These are phyloP conservation scores for Dicerorhinus sumatrensis DNA, from an alignment of 2,113 vertebrate genomes.

Conservation along the genomic window DNA sequence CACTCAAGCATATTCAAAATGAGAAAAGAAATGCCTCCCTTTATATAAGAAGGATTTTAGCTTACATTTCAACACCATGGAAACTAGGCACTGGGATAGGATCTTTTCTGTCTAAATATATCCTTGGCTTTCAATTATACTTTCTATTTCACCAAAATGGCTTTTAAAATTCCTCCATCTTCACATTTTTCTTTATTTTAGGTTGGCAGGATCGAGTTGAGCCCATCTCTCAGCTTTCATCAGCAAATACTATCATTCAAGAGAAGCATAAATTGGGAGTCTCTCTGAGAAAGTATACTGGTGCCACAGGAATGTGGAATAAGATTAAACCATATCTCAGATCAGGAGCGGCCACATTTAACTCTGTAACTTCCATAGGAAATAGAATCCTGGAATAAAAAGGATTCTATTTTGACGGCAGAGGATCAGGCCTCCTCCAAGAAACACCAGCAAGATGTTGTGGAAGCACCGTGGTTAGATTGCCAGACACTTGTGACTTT, in stretches of 20 bases:
- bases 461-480: neutral
- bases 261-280: conserved; percentile 47
- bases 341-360: conserved; percentile 46
- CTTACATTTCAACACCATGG: conserved; percentile 84
- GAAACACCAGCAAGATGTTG: neutral
- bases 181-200: conserved; percentile 63
- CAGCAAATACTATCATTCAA: conserved; percentile 63
- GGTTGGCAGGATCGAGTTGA: conserved; percentile 61
- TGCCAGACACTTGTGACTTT: neutral
- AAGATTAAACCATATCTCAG: conserved; percentile 54
- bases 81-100: conserved; percentile 80
- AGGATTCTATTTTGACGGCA: neutral
- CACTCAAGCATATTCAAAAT: conserved; percentile 77
- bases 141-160: conserved; percentile 72
- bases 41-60: conserved; percentile 78
- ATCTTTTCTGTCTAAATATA: conserved; percentile 83
- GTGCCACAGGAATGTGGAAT: neutral
- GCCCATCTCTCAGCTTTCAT: conserved; percentile 68
- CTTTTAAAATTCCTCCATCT: conserved; percentile 73
- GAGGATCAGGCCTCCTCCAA: neutral
- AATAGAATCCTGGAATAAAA: conserved; percentile 19
- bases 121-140: conserved; percentile 73
- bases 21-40: conserved; percentile 77
- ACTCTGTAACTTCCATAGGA: neutral
- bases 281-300: conserved; percentile 32